Evolutionary conservation across 2,888 invertebrate genomes (phyloP).

Genomic region (Serrognathus titanus): DNA sequence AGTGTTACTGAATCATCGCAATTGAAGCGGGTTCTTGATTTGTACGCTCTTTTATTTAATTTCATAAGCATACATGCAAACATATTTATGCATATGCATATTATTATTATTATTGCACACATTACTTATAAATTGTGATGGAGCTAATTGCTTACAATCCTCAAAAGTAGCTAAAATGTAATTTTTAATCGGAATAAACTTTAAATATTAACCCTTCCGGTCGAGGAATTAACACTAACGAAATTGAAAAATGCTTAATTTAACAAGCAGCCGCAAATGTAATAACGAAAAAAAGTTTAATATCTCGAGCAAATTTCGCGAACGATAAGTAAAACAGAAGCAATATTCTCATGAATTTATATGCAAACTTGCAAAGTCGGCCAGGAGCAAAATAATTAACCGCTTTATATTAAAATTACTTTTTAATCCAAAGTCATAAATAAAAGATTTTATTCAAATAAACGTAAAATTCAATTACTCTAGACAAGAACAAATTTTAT

Average conservation of each 20-base stretch:
- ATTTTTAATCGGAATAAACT: too few species aligned
- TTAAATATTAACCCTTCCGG: not conserved
- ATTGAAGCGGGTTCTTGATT: too few species aligned
- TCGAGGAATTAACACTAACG: slow-evolving; percentile 16
- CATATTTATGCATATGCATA: too few species aligned
- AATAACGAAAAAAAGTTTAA: slow-evolving; percentile 27
- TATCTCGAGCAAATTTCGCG: slow-evolving; percentile 20
- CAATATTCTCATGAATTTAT: slow-evolving; percentile 27
- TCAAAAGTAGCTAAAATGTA: too few species aligned
- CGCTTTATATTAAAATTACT: slow-evolving; percentile 40
- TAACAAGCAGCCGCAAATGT: slow-evolving; percentile 16
- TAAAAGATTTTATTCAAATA: slow-evolving; percentile 34
- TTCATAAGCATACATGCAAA: too few species aligned
- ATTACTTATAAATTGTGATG: too few species aligned
- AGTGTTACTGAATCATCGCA: too few species aligned
- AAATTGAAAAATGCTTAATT: slow-evolving; percentile 19
- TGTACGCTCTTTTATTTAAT: too few species aligned
- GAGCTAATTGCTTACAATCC: too few species aligned
- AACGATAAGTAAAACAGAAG: slow-evolving; percentile 22
- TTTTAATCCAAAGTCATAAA: slow-evolving; percentile 37
- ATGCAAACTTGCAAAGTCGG: slow-evolving; percentile 23
- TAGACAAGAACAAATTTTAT: slow-evolving; percentile 8
- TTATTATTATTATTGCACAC: too few species aligned
- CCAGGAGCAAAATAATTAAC: slow-evolving; percentile 35
- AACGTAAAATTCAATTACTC: slow-evolving; percentile 24